phyloP scores from a whole-genome alignment of 1,140 invertebrate genomes.

The Papilio polyxenes region DNA sequence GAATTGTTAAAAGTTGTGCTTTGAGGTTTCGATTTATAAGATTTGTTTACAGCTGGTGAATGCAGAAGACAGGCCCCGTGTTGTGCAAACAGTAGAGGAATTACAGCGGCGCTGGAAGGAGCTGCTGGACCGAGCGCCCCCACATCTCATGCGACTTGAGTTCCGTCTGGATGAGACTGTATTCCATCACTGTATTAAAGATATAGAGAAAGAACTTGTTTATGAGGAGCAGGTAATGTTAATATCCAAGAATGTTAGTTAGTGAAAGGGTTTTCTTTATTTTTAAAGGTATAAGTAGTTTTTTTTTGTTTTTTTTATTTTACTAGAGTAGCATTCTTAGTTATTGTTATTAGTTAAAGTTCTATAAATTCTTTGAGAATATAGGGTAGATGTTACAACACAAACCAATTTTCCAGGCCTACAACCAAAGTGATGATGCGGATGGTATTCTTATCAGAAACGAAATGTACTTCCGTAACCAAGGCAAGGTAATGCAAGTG shows the following conservation, averaged over 20 bases:
- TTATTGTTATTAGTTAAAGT: background rate
- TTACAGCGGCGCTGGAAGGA: conserved; percentile 90
- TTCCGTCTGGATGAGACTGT: conserved; percentile 92
- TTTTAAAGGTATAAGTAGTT: no score
- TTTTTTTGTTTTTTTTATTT: background rate
- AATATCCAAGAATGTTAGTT: background rate
- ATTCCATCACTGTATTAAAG: conserved; percentile 91
- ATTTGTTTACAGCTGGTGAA: conserved; percentile 59
- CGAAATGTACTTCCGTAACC: conserved; percentile 87
- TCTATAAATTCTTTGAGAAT: background rate
- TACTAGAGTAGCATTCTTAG: no score
- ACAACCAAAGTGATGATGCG: conserved; percentile 92
- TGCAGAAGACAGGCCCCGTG: conserved; percentile 83
- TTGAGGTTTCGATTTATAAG: background rate
- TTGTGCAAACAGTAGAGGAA: conserved; percentile 86
- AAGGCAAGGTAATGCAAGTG: conserved; percentile 85
- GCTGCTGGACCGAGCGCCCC: conserved; percentile 88
- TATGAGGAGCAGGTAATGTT: conserved; percentile 86
- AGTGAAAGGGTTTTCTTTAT: no score
- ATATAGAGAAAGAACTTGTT: conserved; percentile 94
- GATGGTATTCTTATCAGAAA: conserved; percentile 89
- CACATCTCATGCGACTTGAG: conserved; percentile 93
- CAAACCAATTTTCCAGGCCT: conserved; percentile 74
- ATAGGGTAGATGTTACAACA: background rate
- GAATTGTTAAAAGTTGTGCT: background rate